Evolutionary conservation across 2,888 invertebrate genomes (phyloP), one percentile per base, ranked within the genome.

Genomic region (Patella depressa): DNA sequence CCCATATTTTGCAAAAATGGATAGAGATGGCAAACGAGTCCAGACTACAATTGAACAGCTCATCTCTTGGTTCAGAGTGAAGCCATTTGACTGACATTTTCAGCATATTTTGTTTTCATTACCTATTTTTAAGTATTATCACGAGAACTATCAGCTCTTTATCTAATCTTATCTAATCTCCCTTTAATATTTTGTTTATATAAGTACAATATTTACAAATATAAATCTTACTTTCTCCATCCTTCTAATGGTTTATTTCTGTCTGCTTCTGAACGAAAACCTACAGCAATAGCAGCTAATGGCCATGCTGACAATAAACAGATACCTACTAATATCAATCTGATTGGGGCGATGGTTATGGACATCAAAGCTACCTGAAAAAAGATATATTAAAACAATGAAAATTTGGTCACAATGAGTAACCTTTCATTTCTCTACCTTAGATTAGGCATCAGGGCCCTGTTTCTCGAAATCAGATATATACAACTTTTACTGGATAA

Each of bases 301-400:
- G 96, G 92, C 96, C 97, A 97, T 0, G 96, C 96, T 24, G 95
- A 93, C 78, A 96, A 93, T 78, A 98, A 94, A 79, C 96, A 93
- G 74, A 95, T 93, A 84, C 96, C 96, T 75, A 95, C 94, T 24
- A 95, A 93, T 74, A 97, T 94, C 78, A 91, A 75, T 34, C 97
- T 94, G 77, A 97, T 93, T 59, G 97, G 97, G 81, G 97, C 93
- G 75, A 98, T 92, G 73, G 96, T 94, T 78, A 97, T 94, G 17
- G 97, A 96, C 92, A 98, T 94, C 88, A 97, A 93, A 84, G 94
- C 95, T 86, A 97, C 95, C 97, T 97, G 95, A 19, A 86, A 86
- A 70, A 53, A 78, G 74, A 80, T 65, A 57, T 9, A 45, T 45
- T 45, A 45, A 45, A 45, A 7, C 34, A 34, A 34, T 34, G 34